These are phyloP conservation scores for Lepus oiostolus DNA, from an alignment of 2,797 vertebrate species.

Conservation along the genomic window DNA sequence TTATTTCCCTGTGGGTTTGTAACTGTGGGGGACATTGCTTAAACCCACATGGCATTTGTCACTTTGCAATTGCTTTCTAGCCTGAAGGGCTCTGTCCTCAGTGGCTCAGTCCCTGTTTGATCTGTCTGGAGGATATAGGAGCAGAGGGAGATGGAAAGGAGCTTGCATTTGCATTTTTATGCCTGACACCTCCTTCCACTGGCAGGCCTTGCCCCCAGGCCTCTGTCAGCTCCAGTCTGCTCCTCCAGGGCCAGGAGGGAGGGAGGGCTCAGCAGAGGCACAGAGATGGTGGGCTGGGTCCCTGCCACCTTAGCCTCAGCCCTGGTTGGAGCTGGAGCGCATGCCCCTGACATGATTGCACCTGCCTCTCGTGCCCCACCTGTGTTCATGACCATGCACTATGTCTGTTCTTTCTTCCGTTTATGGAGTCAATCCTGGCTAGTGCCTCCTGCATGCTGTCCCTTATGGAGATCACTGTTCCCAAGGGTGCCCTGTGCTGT, in stretches of 20 bases:
- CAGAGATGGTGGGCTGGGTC: background rate
- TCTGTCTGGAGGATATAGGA: slow-evolving; percentile 64
- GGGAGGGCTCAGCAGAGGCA: background rate
- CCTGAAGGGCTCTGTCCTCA: slow-evolving; percentile 74
- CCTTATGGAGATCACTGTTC: background rate
- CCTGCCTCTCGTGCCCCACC: background rate
- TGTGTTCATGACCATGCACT: background rate
- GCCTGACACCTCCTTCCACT: background rate
- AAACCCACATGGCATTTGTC: slow-evolving; percentile 78
- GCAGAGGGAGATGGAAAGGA: background rate
- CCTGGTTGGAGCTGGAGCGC: background rate
- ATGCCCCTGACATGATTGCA: background rate
- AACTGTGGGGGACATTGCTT: slow-evolving; percentile 69
- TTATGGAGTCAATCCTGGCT: background rate
- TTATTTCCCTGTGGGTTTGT: slow-evolving; percentile 74
- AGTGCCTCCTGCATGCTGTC: background rate
- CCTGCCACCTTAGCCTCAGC: background rate
- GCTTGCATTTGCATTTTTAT: slow-evolving; percentile 55
- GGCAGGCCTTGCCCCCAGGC: background rate
- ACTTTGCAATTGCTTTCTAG: slow-evolving; percentile 74
- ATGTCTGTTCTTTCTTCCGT: background rate
- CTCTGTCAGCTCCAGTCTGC: background rate
- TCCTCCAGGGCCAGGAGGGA: background rate
- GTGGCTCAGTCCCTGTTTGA: slow-evolving; percentile 53
- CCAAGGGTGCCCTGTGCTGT: no score